Evolutionary conservation across 1,140 invertebrate genomes (phyloP).

Genomic region (Cotesia typhae): DNA sequence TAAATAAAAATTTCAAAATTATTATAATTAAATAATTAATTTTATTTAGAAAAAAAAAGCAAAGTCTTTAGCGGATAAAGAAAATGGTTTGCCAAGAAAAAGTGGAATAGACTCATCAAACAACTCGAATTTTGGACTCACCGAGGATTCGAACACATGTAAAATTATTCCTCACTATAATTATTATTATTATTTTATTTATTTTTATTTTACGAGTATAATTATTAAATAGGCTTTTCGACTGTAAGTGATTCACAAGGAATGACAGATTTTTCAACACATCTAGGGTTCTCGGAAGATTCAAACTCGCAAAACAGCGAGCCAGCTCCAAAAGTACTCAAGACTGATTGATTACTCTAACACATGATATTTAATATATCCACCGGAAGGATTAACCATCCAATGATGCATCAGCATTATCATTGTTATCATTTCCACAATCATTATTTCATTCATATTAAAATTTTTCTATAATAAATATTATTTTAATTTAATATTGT

Average conservation of each 20-base stretch:
- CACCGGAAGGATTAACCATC: conserved; percentile 6
- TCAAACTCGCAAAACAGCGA: conserved; percentile 89
- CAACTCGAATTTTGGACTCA: conserved; percentile 80
- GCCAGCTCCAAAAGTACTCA: conserved; percentile 78
- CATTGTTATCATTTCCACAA: neutral
- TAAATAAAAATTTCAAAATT: too few relatives aligned
- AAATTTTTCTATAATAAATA: too few relatives aligned
- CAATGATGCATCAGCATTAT: too few relatives aligned
- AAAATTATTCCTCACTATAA: conserved; percentile 55
- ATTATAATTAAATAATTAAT: neutral
- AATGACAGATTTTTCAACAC: conserved; percentile 82
- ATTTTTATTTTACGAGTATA: conserved; percentile 43
- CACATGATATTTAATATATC: neutral
- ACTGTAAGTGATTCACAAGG: conserved; percentile 89
- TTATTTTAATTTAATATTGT: too few relatives aligned
- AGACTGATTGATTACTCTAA: conserved; percentile 67
- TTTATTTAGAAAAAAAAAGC: conserved; percentile 69
- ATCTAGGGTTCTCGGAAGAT: conserved; percentile 87
- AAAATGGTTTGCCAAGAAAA: conserved; percentile 77
- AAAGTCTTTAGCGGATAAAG: conserved; percentile 78
- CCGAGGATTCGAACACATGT: conserved; percentile 91
- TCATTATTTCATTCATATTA: conserved; percentile 18
- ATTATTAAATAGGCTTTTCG: conserved; percentile 77
- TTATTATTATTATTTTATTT: conserved; percentile 22
- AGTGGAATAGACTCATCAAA: conserved; percentile 76